Base-by-base conservation (phyloP, 2,888 invertebrate species). In the Amphimallon solstitiale region DNA sequence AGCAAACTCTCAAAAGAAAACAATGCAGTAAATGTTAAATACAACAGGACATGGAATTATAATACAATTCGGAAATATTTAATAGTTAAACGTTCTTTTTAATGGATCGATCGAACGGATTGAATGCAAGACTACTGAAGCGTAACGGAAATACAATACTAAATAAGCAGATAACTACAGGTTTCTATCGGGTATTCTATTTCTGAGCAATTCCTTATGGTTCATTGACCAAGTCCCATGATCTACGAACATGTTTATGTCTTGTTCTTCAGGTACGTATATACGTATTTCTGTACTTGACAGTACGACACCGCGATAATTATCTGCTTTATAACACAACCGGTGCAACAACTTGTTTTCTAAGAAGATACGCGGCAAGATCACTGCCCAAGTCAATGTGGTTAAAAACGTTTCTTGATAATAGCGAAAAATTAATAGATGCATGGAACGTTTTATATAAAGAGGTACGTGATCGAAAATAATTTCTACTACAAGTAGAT, bases 61-160 rank as follows among this genome's bases (percentile, higher is more conserved):
- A 56, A 43, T 17, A 59, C 17, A 35, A 2, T 10, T 23, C 15
- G 15, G 43, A 59, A 43, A 59, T 59, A 59, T 43, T 59, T 59
- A 59, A 59, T 45, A 12, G 29, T 21, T 17, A 40, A 29, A 43
- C 43, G n/a, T 10, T 2, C 12, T 23, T 43, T 12, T 15, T 59
- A 59, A 59, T 59, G 56, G 43, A 59, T 59, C 56, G 56, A 59
- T 59, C 43, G 43, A 5, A 10, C 56, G 38, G n/a, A 59, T 29
- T 45, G 43, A 43, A 43, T 43, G 38, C 43, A 14, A 15, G 43
- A 10, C 43, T 59, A 59, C 43, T 68, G 70, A 69, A 72, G 68
- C 72, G 68, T 69, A 68, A 70, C 65, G 65, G 72, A 69, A 71
- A 67, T 71, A 68, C 65, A 68, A 70, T 69, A 66, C 70, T 67